A percentile compares a stretch with the other conserved stretches of the same genome.
phyloP scores from a whole-genome alignment of 2,113 vertebrate genomes.

The Trematocara stigmaticum region DNA sequence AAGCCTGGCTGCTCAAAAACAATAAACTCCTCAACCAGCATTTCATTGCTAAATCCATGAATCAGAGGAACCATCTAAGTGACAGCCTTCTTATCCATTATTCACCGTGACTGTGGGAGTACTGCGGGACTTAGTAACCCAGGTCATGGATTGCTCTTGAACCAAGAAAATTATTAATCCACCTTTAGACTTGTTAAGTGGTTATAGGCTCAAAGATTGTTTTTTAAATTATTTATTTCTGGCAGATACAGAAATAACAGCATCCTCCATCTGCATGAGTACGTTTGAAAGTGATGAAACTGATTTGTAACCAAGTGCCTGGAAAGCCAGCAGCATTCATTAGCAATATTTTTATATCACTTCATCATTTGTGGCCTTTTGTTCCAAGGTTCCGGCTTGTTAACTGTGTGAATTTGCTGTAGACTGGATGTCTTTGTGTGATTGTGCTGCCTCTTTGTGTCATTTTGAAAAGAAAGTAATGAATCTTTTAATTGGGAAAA shows the following conservation, averaged over 20 bases:
- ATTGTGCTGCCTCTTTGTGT: neutral
- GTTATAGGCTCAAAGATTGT: neutral
- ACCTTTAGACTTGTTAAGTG: neutral
- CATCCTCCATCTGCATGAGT: neutral
- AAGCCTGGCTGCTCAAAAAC: slow-evolving; percentile 70
- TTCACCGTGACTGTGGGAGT: slow-evolving; percentile 38
- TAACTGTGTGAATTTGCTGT: neutral
- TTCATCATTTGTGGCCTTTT: neutral
- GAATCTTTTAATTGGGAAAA: neutral
- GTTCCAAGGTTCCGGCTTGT: neutral
- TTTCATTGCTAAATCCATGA: slow-evolving; percentile 28
- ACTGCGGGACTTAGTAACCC: neutral
- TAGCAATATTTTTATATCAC: neutral
- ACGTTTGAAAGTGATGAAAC: neutral
- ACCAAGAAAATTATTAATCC: neutral
- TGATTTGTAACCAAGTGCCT: neutral
- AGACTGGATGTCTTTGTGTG: neutral
- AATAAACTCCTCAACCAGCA: slow-evolving; percentile 59
- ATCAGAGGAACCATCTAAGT: slow-evolving; percentile 33
- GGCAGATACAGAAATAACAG: neutral
- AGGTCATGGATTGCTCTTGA: neutral
- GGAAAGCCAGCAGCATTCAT: neutral
- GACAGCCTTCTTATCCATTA: slow-evolving; percentile 6
- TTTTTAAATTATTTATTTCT: neutral
- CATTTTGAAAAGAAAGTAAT: neutral